Base-by-base conservation (phyloP, 1,140 invertebrate species). In the Heliconius eleuchia region DNA sequence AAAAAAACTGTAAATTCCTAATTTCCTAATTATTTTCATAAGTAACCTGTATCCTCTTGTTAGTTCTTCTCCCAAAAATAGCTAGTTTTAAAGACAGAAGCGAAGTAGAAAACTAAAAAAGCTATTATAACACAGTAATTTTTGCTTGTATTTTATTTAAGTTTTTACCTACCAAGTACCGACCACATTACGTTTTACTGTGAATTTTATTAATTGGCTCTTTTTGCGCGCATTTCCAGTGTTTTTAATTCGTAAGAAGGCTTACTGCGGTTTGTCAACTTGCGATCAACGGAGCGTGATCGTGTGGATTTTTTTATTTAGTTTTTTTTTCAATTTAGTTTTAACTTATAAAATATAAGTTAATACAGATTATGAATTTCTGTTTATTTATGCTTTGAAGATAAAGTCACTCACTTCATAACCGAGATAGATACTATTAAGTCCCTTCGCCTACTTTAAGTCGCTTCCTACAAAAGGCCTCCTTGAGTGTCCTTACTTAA, bases 201-300 rank as follows among this genome's bases (percentile, higher is more conserved):
- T 71, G 4, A 34, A 71, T 37, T 71, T 34, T 30, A 37, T 71
- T 71, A 71, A 71, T 71, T 71, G 34, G 18, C 30, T 37, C 30
- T 37, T 71, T 71, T 71, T 71, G 70, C 18, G 34, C 34, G 18
- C 30, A 37, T 34, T 71, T 71, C 30, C 70, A 71, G 30, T 18
- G 70, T 37, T 71, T 71, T 37, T 23, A 37, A 37, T 71, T 18
- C 3, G 30, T 71, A 34, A 30, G 70, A 30, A 71, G 70, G 70
- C 18, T 71, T 19, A 71, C 39, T 76, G 66, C 27, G 75, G 75
- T 76, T 76, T 76, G 75, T 76, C 66, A 66, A 76, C 66, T 71
- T 60, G 39, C 39, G 34, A 13, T 52, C 75, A 71, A 11, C 75
- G 42, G 27, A 37, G 75, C 66, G 66, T 71, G 19, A 9, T 4